These are phyloP conservation scores for Shinisaurus crocodilurus DNA, from an alignment of 2,113 vertebrate genomes.

Conservation along the genomic window DNA sequence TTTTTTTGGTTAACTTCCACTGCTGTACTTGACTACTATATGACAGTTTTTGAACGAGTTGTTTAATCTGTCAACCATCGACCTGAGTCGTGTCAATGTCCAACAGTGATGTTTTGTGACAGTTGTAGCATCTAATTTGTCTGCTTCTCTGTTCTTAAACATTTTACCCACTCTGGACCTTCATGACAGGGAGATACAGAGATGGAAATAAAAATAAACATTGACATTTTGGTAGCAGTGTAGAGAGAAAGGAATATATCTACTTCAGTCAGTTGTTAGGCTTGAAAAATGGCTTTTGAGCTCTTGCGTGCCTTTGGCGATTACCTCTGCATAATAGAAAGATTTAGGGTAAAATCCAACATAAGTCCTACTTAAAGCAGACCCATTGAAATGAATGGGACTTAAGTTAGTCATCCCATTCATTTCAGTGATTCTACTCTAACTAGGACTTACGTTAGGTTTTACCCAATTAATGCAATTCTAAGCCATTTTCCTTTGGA, in stretches of 20 bases:
- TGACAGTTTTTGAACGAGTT: neutral
- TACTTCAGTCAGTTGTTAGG: neutral
- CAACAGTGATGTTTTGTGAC: neutral
- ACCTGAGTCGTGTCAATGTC: neutral
- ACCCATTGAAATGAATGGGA: too few relatives aligned
- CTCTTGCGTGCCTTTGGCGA: neutral
- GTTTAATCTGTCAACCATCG: neutral
- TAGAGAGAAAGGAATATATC: neutral
- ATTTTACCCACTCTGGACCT: neutral
- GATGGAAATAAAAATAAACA: neutral
- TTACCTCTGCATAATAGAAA: neutral
- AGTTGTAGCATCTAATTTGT: neutral
- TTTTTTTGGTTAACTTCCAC: neutral
- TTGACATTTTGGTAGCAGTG: neutral
- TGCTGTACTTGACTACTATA: neutral
- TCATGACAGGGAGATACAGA: neutral
- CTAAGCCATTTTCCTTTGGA: neutral
- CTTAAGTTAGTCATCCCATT: too few relatives aligned
- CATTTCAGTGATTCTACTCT: too few relatives aligned
- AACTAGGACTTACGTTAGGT: too few relatives aligned
- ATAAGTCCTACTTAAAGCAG: too few relatives aligned
- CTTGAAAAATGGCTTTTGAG: rapidly evolving
- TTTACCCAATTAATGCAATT: neutral
- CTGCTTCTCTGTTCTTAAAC: neutral
- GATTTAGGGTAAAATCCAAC: too few relatives aligned